Evolutionary conservation across 1,140 invertebrate species (phyloP).

Genomic region (Magallana angulata): DNA sequence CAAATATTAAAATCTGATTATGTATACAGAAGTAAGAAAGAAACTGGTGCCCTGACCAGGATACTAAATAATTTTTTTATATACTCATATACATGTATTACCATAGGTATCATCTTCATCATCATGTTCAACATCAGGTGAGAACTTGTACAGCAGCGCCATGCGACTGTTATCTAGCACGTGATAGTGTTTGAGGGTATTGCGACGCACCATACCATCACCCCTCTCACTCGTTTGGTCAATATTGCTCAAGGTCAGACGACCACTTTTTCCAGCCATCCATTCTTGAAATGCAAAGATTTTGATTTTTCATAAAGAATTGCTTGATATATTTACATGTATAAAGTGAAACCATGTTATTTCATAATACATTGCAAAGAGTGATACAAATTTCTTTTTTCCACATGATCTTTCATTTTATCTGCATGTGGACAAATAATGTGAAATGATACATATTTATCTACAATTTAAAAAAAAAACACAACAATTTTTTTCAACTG

Average conservation of each 20-base stretch:
- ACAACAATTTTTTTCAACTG: too few species aligned
- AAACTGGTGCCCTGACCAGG: background rate
- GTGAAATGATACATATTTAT: too few species aligned
- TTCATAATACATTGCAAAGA: too few species aligned
- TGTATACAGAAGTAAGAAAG: too few species aligned
- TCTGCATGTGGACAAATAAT: too few species aligned
- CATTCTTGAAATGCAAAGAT: conserved; percentile 43
- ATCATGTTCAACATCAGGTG: conserved; percentile 27
- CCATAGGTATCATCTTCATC: conserved; percentile 36
- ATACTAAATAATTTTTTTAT: background rate
- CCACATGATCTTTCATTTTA: too few species aligned
- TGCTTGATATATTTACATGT: too few species aligned
- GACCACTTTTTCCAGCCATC: conserved; percentile 49
- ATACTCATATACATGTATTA: background rate
- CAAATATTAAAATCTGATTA: too few species aligned
- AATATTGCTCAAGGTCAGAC: conserved; percentile 95
- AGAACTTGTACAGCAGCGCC: conserved; percentile 92
- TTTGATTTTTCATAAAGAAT: background rate
- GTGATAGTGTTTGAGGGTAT: conserved; percentile 97
- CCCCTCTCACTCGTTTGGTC: conserved; percentile 96
- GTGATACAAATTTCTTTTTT: too few species aligned
- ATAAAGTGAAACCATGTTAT: too few species aligned
- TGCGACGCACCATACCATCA: conserved; percentile 96
- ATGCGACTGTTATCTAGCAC: conserved; percentile 95
- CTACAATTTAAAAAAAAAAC: too few species aligned